Conservation (phyloP, 2,113 vertebrate species). For the Neofelis nebulosa region DNA sequence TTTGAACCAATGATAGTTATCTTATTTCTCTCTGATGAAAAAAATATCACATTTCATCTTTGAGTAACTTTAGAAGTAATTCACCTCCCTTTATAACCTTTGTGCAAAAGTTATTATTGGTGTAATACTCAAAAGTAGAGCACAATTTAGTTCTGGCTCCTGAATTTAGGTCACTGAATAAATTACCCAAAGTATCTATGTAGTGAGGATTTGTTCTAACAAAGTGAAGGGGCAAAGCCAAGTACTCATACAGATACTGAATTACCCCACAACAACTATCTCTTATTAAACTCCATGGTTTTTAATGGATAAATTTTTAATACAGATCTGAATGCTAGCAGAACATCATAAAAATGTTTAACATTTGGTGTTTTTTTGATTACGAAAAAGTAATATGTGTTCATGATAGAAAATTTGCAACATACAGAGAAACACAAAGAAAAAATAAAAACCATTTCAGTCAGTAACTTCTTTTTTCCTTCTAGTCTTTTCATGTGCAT, state of each 20-base stretch:
- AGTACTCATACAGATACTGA: neutral
- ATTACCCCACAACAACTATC: neutral
- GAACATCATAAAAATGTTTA: constrained; percentile 12
- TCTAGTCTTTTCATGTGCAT: neutral
- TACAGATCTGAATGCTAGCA: constrained; percentile 26
- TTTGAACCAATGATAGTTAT: neutral
- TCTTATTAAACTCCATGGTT: neutral
- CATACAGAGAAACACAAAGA: neutral
- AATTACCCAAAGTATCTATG: neutral
- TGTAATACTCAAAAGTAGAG: neutral
- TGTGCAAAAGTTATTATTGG: neutral
- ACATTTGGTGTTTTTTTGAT: constrained; percentile 39
- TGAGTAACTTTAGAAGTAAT: constrained; percentile 1
- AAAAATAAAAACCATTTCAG: neutral
- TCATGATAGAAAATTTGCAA: neutral
- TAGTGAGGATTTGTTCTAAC: constrained; percentile 16
- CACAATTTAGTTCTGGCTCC: neutral
- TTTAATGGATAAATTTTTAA: constrained; percentile 26
- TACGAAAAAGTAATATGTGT: constrained; percentile 31
- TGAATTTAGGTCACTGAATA: neutral
- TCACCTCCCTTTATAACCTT: neutral
- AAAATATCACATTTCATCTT: neutral
- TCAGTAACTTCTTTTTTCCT: constrained; percentile 10
- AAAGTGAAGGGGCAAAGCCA: constrained; percentile 2
- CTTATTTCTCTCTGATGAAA: constrained; percentile 35